Evolutionary conservation across 2,888 invertebrate genomes (phyloP).

Genomic region (Trichopria drosophilae): DNA sequence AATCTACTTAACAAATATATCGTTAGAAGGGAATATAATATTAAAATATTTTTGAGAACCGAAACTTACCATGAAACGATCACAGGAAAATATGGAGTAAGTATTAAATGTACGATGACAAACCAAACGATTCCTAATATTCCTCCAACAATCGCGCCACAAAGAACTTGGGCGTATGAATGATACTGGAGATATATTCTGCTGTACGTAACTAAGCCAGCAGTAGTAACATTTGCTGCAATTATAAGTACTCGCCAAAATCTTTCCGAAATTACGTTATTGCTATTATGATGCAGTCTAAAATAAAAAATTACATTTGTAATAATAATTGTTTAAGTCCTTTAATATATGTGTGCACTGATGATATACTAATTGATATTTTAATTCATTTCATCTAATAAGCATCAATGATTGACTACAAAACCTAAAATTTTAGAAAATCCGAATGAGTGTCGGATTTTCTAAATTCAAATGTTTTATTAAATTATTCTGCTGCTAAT

Average conservation of each 20-base stretch:
- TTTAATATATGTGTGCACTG: too few relatives aligned
- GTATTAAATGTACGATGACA: slow-evolving; percentile 73
- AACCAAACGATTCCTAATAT: slow-evolving; percentile 82
- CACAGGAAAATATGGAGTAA: slow-evolving; percentile 84
- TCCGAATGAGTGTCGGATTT: too few relatives aligned
- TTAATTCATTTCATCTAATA: too few relatives aligned
- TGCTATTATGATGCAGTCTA: slow-evolving; percentile 82
- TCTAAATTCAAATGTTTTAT: too few relatives aligned
- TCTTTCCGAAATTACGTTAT: slow-evolving; percentile 75
- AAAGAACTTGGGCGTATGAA: slow-evolving; percentile 77
- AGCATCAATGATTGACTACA: too few relatives aligned
- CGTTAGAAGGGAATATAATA: slow-evolving; percentile 1
- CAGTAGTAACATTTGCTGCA: slow-evolving; percentile 64
- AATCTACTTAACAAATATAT: slow-evolving; percentile 7
- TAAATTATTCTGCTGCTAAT: too few relatives aligned
- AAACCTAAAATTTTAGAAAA: too few relatives aligned
- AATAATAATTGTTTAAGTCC: too few relatives aligned
- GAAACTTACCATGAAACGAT: slow-evolving; percentile 79
- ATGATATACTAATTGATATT: too few relatives aligned
- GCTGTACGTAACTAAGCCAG: slow-evolving; percentile 68
- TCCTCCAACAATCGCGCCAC: slow-evolving; percentile 75
- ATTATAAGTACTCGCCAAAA: slow-evolving; percentile 72
- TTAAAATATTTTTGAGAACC: slow-evolving; percentile 3
- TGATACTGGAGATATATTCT: slow-evolving; percentile 88
- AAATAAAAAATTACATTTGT: slow-evolving; percentile 48